Base-by-base conservation (phyloP, 64 coral and sea anemone species). In the Catalaphyllia jardinei region DNA sequence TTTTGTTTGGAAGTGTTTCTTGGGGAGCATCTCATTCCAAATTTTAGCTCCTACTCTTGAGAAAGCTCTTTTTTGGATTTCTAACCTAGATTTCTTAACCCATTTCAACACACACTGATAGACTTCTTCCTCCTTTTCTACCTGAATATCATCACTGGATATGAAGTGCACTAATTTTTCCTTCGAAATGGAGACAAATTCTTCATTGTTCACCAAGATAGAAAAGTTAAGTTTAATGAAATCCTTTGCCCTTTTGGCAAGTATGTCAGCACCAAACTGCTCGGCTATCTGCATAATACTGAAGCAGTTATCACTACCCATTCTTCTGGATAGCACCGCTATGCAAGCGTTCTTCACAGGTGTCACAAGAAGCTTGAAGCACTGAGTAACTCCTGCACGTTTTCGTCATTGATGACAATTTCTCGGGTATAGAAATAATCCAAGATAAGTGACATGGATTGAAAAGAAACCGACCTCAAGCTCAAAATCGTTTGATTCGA, bases 221-320 rank as follows among this genome's bases (percentile, higher is more conserved):
- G 60, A 72, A 86, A 95, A 95, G 63, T 95, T 95, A 12, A 46
- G 55, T 60, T 95, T 88, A 24, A 95, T 95, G 60, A 86, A 92
- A 42, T 78, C 17, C 2, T 83, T 74, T 52, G 74, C 94, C 29
- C 25, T 92, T 49, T 65, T 85, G 11, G 79, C 60, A 3, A 92
- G 86, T 16, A 64, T 49, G 8, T 60, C 72, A 46, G 89, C 71
- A 30, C 86, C 87, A 83, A 88, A 96, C 77, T 81, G 80, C 31
- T 88, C 74, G 16, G 94, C 94, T 74, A 92, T 62, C 42, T 54
- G 18, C 60, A 89, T 79, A 35, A 91, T 86, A 52, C 79, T 95
- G 29, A 96, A 92, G 49, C 90, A 96, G 33, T 92, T 96, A 1
- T 92, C 74, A 22, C 29, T 18, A 2, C 63, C 29, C 42, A 92